Conservation (phyloP, 2,113 vertebrate species). For the Platichthys stellatus region DNA sequence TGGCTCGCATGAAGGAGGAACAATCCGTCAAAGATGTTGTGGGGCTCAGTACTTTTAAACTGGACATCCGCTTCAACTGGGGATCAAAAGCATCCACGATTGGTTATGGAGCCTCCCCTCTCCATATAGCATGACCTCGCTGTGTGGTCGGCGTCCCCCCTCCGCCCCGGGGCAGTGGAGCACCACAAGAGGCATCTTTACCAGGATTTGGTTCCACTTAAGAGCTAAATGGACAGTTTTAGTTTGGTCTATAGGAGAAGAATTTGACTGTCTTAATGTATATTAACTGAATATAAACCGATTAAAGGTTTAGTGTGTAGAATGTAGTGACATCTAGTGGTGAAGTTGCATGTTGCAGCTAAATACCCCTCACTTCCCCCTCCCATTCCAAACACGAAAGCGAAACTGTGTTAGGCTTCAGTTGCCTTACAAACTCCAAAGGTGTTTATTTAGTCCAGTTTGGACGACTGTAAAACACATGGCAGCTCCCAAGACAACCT, state of each 20-base stretch:
- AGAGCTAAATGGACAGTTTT: conserved; percentile 36
- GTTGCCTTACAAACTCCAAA: no score
- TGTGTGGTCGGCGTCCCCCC: conserved; percentile 53
- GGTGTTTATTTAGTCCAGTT: neutral
- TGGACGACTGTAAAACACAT: neutral
- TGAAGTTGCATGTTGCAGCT: neutral
- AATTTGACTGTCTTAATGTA: neutral
- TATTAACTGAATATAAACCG: conserved; percentile 4
- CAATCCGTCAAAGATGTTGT: conserved; percentile 61
- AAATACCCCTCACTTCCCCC: neutral
- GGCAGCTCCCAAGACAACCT: neutral
- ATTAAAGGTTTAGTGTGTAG: neutral
- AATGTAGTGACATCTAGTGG: neutral
- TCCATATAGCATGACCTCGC: conserved; percentile 33
- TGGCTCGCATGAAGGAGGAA: conserved; percentile 35
- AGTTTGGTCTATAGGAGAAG: neutral
- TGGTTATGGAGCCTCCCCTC: conserved; percentile 57
- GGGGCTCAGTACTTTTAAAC: conserved; percentile 54
- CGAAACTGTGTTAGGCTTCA: no score
- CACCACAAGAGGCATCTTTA: conserved; percentile 32
- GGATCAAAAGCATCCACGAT: conserved; percentile 56
- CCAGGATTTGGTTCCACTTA: conserved; percentile 34
- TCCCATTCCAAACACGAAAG: no score
- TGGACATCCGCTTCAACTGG: conserved; percentile 47
- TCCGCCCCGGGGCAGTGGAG: neutral